These are phyloP conservation scores for Bucorvus abyssinicus DNA, from an alignment of 2,797 vertebrate genomes.

Conservation along the genomic window DNA sequence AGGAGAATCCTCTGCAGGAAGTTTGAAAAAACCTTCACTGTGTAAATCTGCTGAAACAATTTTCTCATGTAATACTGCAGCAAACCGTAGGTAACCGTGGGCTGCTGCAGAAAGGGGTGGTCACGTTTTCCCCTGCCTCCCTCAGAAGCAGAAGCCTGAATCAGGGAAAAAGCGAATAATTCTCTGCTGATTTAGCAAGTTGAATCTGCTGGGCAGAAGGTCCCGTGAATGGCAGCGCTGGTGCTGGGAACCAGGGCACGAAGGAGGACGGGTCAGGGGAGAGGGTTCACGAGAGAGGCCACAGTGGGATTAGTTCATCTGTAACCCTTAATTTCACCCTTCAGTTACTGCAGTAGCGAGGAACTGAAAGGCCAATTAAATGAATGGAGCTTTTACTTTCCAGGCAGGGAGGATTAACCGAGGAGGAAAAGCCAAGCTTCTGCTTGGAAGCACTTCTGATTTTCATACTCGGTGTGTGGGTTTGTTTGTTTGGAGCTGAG, in stretches of 20 bases:
- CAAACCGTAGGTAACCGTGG: rapidly evolving
- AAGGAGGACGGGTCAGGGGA: background rate
- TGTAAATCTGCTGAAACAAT: constrained; percentile 21
- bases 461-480: background rate
- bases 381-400: background rate
- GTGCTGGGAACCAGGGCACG: background rate
- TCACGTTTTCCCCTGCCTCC: background rate
- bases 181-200: background rate
- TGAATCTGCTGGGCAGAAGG: background rate
- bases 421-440: background rate
- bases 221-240: rapidly evolving
- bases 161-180: background rate
- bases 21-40: background rate
- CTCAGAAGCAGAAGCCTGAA: background rate
- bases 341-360: background rate
- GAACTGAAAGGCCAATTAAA: background rate
- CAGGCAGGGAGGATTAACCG: background rate
- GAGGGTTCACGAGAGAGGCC: background rate
- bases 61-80: background rate
- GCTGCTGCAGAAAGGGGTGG: background rate
- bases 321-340: background rate
- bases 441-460: background rate
- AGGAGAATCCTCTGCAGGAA: background rate
- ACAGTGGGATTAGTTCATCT: background rate
- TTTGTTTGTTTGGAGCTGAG: background rate